These are phyloP conservation scores for Bursaphelenchus okinawaensis DNA, from an alignment of 2,888 invertebrate species.

Conservation along the genomic window DNA sequence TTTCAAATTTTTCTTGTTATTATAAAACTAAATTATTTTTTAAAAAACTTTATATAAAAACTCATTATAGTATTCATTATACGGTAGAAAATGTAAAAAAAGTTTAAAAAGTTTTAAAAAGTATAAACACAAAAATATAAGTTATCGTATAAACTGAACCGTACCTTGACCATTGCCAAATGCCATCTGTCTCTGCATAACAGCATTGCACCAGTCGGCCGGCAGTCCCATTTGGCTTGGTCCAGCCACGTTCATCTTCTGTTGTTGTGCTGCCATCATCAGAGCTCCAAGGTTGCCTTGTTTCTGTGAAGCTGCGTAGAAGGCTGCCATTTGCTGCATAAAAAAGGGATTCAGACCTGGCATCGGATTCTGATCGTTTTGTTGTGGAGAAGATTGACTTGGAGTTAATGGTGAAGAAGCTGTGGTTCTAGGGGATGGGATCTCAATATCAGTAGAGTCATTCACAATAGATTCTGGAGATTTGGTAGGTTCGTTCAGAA, in stretches of 20 bases:
- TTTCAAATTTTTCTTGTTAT: no score
- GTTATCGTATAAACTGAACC: not conserved
- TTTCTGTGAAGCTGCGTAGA: not conserved
- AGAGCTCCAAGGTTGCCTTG: not conserved
- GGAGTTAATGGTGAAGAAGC: not conserved
- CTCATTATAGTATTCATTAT: no score
- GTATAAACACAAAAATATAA: no score
- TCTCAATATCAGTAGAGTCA: not conserved
- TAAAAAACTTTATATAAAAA: no score
- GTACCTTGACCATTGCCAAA: not conserved
- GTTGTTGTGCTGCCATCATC: not conserved
- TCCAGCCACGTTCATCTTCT: not conserved
- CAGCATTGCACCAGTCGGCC: not conserved
- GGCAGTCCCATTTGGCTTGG: not conserved
- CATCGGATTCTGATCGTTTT: not conserved
- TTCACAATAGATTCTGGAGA: not conserved
- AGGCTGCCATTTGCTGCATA: not conserved
- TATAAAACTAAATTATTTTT: no score
- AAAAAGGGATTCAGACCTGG: not conserved
- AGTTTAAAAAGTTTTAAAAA: no score
- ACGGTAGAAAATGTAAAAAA: no score
- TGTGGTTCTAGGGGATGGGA: not conserved
- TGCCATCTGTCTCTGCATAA: not conserved
- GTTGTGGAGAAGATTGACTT: not conserved
- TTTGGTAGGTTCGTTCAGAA: not conserved